Conservation (phyloP, 2,888 invertebrate species). For the Agonopterix subpropinquella region DNA sequence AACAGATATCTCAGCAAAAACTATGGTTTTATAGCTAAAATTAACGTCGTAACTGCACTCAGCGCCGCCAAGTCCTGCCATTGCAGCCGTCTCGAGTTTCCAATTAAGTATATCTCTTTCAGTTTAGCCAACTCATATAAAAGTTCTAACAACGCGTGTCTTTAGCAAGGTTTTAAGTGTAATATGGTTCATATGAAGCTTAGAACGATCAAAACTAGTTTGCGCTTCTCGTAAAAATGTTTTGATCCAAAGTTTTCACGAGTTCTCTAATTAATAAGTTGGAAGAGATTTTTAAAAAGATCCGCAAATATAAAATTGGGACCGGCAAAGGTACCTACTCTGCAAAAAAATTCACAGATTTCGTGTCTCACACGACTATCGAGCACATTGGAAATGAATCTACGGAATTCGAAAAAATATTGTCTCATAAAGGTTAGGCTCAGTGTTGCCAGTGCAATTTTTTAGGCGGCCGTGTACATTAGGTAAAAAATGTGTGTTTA, state of each 20-base stretch:
- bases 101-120: conserved; percentile 60
- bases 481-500: too few species aligned
- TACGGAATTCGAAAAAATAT: too few species aligned
- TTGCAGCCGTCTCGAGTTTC: conserved; percentile 54
- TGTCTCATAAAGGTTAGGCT: too few species aligned
- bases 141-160: conserved; percentile 59
- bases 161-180: conserved; percentile 16
- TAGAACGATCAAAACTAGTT: conserved; percentile 9
- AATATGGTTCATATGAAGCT: conserved; percentile 5
- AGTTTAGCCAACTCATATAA: conserved; percentile 68
- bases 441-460: too few species aligned
- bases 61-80: conserved; percentile 30
- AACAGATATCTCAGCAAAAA: conserved; percentile 22
- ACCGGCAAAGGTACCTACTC: too few species aligned
- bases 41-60: conserved; percentile 43
- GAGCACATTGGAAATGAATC: too few species aligned
- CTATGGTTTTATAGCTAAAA: conserved; percentile 45
- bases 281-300: neutral
- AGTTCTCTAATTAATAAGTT: neutral
- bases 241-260: neutral
- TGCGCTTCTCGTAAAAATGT: conserved; percentile 10
- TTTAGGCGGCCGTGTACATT: too few species aligned
- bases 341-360: too few species aligned
- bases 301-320: too few species aligned
- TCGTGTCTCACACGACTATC: too few species aligned